phyloP scores from a whole-genome alignment of 2,797 vertebrate genomes.

The Alcedo quadribrachys region DNA sequence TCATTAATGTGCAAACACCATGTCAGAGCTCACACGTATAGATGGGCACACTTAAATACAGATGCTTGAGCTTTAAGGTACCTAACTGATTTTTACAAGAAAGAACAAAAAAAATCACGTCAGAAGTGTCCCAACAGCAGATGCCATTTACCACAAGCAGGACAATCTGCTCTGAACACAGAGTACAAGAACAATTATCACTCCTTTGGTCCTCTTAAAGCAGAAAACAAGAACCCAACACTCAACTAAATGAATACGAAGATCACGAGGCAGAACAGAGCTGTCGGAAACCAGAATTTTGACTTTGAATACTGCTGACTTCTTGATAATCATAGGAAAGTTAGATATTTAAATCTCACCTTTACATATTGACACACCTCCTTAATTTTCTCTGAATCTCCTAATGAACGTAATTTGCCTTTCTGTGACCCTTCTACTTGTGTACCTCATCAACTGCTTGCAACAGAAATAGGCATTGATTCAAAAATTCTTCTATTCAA shows the following conservation, averaged over 20 bases:
- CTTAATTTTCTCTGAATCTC: not conserved
- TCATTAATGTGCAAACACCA: accelerated
- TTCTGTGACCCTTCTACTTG: not conserved
- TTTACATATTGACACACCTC: not conserved
- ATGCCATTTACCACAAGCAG: not conserved
- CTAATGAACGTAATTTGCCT: not conserved
- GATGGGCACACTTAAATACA: not conserved
- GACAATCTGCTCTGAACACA: not conserved
- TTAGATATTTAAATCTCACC: not conserved
- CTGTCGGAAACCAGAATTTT: not conserved
- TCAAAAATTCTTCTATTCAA: not conserved
- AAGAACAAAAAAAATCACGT: not conserved
- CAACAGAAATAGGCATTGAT: not conserved
- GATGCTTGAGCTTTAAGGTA: not conserved
- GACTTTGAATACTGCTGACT: not conserved
- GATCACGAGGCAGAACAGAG: not conserved
- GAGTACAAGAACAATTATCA: not conserved
- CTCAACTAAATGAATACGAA: accelerated
- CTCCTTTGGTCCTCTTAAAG: not conserved
- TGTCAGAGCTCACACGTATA: not conserved
- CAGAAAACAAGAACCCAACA: not conserved
- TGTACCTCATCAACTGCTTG: not conserved
- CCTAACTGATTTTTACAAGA: not conserved
- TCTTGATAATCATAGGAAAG: not conserved
- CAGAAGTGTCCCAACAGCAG: not conserved